Conservation (phyloP, 1,140 invertebrate genomes). For the Platorchestia sp. region DNA sequence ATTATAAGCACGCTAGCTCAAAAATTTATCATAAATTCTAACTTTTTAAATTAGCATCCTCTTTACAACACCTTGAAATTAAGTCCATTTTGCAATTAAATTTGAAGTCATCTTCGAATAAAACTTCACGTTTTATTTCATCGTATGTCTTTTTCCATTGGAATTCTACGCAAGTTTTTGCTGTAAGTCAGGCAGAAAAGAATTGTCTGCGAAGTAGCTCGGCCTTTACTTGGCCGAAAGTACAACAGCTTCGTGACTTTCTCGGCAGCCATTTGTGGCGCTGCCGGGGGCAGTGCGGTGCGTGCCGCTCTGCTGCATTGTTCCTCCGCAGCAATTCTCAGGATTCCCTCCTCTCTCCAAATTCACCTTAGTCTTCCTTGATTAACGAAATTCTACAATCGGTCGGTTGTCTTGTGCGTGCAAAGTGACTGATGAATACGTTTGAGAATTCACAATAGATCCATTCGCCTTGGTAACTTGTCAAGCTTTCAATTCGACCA, state of each 20-base stretch:
- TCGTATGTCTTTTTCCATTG: background rate
- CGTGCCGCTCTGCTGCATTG: background rate
- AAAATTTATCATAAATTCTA: no score
- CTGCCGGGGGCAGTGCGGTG: no score
- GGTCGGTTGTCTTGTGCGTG: background rate
- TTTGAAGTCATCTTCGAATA: no score
- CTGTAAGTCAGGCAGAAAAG: background rate
- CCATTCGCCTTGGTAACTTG: background rate
- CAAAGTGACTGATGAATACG: background rate
- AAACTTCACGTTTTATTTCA: background rate
- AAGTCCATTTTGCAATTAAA: no score
- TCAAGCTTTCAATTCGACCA: background rate
- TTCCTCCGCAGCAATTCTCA: background rate
- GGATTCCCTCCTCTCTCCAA: background rate
- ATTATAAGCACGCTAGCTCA: no score
- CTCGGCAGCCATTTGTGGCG: background rate
- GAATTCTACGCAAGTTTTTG: background rate
- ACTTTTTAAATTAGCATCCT: no score
- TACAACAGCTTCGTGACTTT: background rate
- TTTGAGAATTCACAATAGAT: background rate
- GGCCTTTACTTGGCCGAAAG: background rate
- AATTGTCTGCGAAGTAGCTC: background rate
- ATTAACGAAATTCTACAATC: background rate
- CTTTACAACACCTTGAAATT: no score
- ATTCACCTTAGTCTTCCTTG: background rate